Percentiles rank a stretch among this genome's conserved stretches.
Evolutionary conservation across 1,140 invertebrate species (phyloP).

Genomic region (Eumaeus atala): DNA sequence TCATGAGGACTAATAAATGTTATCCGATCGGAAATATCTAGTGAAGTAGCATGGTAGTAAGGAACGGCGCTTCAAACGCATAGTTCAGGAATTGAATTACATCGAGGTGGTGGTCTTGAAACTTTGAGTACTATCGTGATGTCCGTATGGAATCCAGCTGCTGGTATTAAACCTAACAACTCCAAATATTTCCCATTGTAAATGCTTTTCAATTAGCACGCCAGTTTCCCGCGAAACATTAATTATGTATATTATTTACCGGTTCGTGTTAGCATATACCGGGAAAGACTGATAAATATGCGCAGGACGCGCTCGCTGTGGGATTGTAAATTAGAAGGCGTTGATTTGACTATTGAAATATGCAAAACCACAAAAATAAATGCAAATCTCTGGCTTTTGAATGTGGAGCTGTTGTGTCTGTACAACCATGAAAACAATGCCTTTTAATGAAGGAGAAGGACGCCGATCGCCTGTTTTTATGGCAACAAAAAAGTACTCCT

Average conservation of each 20-base stretch:
- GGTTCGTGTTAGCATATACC: background rate
- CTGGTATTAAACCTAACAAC: background rate
- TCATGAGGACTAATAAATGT: too few species aligned
- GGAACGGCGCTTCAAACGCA: too few species aligned
- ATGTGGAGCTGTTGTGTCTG: background rate
- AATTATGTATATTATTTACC: conserved; percentile 7
- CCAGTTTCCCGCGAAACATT: background rate
- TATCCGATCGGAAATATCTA: too few species aligned
- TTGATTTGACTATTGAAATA: conserved; percentile 4
- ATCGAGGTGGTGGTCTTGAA: too few species aligned
- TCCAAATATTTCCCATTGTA: background rate
- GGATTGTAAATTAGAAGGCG: conserved; percentile 2
- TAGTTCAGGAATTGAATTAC: too few species aligned
- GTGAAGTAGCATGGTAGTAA: too few species aligned
- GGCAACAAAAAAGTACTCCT: too few species aligned
- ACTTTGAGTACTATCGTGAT: background rate
- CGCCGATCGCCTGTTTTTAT: too few species aligned
- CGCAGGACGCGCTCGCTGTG: background rate
- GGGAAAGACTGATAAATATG: background rate
- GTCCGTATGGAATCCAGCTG: background rate
- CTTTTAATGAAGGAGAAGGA: too few species aligned
- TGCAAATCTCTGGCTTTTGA: background rate
- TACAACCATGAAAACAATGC: background rate
- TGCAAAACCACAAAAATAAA: background rate
- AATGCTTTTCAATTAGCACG: background rate